A percentile compares a stretch with the other conserved stretches of the same genome.
phyloP scores from a whole-genome alignment of 2,888 invertebrate genomes.

The Parnassius apollo region DNA sequence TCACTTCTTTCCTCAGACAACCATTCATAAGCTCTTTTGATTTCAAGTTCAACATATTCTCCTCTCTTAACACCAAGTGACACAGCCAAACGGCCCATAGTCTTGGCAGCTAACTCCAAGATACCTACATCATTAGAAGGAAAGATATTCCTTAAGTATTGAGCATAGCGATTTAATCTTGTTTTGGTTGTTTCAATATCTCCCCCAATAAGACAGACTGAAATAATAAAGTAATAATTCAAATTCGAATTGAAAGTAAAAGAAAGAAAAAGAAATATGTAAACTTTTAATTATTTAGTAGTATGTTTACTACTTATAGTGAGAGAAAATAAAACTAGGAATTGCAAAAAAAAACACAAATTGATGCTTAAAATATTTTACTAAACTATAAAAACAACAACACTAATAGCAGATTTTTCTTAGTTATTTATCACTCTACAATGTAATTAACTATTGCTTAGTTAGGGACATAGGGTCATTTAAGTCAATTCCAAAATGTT shows the following conservation, averaged over 20 bases:
- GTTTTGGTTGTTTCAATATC: slow-evolving; percentile 95
- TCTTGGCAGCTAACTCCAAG: slow-evolving; percentile 96
- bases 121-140: slow-evolving; percentile 94
- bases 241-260: background rate
- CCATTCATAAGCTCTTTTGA: slow-evolving; percentile 97
- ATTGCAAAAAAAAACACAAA: no score
- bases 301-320: no score
- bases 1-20: slow-evolving; percentile 93
- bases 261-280: no score
- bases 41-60: slow-evolving; percentile 97
- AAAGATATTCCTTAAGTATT: slow-evolving; percentile 93
- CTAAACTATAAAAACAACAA: no score
- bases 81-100: slow-evolving; percentile 94
- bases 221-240: slow-evolving; percentile 40
- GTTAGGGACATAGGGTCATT: no score
- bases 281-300: no score
- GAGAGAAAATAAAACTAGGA: no score
- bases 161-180: slow-evolving; percentile 93
- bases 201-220: slow-evolving; percentile 94
- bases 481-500: no score
- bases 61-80: slow-evolving; percentile 95
- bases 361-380: no score
- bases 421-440: no score
- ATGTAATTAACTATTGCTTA: no score
- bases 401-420: no score